These are phyloP conservation scores for Solenopsis fugax DNA, from an alignment of 1,140 invertebrate genomes.

Conservation along the genomic window DNA sequence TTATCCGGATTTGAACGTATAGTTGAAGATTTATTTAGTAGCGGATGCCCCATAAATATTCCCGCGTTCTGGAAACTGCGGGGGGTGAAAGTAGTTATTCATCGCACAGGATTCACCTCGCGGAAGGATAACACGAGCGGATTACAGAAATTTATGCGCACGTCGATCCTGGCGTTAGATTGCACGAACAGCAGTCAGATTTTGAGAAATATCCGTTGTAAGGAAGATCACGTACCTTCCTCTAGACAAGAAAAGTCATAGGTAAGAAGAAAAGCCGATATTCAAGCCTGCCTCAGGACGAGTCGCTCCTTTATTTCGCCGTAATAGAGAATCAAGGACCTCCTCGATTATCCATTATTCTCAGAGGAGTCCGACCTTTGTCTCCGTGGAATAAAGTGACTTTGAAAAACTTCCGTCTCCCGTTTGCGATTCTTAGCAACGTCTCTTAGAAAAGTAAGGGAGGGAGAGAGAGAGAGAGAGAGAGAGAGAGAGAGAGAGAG, in stretches of 20 bases:
- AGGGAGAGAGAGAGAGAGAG: not conserved
- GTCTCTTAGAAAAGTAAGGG: slow-evolving; percentile 4
- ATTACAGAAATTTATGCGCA: slow-evolving; percentile 65
- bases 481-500: not conserved
- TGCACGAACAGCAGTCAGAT: slow-evolving; percentile 57
- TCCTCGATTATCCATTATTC: slow-evolving; percentile 82
- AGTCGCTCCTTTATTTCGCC: slow-evolving; percentile 75
- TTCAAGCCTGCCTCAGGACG: slow-evolving; percentile 71
- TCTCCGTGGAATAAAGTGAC: slow-evolving; percentile 75
- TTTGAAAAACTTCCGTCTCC: slow-evolving; percentile 78
- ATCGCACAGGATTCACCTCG: slow-evolving; percentile 50
- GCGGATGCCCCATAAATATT: slow-evolving; percentile 51
- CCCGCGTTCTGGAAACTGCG: slow-evolving; percentile 31
- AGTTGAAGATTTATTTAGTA: slow-evolving; percentile 41
- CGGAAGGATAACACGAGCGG: slow-evolving; percentile 58
- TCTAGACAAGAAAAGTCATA: slow-evolving; percentile 41
- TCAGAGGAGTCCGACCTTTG: slow-evolving; percentile 79
- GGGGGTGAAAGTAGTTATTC: slow-evolving; percentile 59
- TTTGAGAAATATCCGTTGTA: slow-evolving; percentile 48
- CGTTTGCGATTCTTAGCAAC: slow-evolving; percentile 67
- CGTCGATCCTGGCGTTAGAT: slow-evolving; percentile 57
- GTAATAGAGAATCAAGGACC: slow-evolving; percentile 77
- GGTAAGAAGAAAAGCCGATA: slow-evolving; percentile 71
- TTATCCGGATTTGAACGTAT: slow-evolving; percentile 48
- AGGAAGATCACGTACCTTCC: slow-evolving; percentile 27